phyloP scores from a whole-genome alignment of 2,113 vertebrate genomes.

The Mastomys natalensis region DNA sequence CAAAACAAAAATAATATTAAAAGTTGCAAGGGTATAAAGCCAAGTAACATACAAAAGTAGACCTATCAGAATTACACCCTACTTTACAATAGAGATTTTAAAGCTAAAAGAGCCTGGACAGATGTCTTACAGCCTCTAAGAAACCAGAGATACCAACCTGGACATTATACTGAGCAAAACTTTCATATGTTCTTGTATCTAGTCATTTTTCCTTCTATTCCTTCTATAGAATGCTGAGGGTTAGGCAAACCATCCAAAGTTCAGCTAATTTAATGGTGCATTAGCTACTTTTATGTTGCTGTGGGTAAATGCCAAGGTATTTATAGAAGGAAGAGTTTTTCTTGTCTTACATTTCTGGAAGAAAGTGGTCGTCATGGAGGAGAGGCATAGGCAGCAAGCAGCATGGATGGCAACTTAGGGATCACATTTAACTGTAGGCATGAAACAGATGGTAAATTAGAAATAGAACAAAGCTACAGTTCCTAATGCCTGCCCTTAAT shows the following conservation, averaged over 20 bases:
- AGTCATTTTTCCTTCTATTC: neutral
- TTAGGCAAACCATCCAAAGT: neutral
- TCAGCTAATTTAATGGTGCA: neutral
- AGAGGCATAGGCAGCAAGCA: neutral
- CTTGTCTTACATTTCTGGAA: neutral
- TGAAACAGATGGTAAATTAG: neutral
- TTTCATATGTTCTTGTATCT: neutral
- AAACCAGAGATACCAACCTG: no score
- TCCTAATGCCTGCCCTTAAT: neutral
- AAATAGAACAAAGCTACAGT: neutral
- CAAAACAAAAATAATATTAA: no score
- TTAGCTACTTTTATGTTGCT: neutral
- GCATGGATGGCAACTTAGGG: neutral
- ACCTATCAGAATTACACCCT: no score
- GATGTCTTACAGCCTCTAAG: no score
- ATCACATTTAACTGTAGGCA: neutral
- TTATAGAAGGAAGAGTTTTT: neutral
- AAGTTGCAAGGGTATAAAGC: no score
- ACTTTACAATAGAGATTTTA: no score
- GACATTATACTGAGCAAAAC: no score
- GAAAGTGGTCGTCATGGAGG: neutral
- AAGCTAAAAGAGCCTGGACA: no score
- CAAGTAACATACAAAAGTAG: no score
- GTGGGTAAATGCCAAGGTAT: neutral
- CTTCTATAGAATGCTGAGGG: neutral